Evolutionary conservation across 2,113 vertebrate species (phyloP).

Genomic region (Cephalopterus ornatus): DNA sequence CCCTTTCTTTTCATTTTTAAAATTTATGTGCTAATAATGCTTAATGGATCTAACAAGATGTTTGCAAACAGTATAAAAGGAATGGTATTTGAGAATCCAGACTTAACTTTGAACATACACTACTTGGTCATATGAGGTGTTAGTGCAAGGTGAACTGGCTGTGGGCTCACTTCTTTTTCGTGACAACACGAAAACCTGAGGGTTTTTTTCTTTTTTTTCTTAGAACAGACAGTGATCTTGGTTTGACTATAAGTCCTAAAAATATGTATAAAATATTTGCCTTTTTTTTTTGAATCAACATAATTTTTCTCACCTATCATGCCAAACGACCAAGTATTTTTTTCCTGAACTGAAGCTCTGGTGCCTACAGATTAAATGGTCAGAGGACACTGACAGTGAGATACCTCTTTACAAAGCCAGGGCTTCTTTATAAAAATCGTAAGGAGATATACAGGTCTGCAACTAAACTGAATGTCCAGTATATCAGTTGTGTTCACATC

Average conservation of each 20-base stretch:
- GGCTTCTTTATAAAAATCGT: background rate
- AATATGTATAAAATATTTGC: background rate
- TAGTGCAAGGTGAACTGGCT: background rate
- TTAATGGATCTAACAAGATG: background rate
- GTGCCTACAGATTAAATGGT: background rate
- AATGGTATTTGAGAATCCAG: background rate
- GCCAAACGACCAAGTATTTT: background rate
- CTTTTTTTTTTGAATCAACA: background rate
- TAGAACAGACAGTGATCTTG: background rate
- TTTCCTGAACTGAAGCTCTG: background rate
- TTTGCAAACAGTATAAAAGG: background rate
- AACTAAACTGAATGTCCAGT: background rate
- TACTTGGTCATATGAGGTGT: background rate
- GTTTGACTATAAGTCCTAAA: background rate
- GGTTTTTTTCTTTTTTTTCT: background rate
- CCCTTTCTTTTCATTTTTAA: background rate
- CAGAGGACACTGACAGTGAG: background rate
- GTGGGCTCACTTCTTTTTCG: background rate
- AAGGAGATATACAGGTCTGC: background rate
- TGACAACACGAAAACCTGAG: background rate
- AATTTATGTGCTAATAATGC: background rate
- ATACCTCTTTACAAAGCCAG: background rate
- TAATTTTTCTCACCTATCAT: background rate
- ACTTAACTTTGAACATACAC: background rate
- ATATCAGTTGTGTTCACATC: background rate